phyloP scores from a whole-genome alignment of 2,113 vertebrate genomes.

The Entelurus aequoreus region DNA sequence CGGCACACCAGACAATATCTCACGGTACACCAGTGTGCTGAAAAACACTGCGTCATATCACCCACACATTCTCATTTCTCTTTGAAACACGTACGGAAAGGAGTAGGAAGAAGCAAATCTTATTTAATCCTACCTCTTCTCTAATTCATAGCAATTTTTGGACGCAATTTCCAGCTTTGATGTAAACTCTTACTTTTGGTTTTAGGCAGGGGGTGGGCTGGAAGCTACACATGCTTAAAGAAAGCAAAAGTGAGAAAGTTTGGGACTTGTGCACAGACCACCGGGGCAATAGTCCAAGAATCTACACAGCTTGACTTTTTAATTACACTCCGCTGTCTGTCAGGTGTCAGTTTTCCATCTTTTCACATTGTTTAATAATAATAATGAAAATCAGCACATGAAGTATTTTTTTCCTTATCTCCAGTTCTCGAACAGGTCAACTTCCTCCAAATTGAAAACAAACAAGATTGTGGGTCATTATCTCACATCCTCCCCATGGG shows the following conservation, averaged over 20 bases:
- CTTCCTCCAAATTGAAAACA: slow-evolving; percentile 34
- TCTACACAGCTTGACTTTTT: background rate
- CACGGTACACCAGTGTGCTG: too few relatives aligned
- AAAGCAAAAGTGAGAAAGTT: slow-evolving; percentile 40
- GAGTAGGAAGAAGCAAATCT: too few relatives aligned
- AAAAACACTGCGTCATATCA: too few relatives aligned
- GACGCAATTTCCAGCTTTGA: too few relatives aligned
- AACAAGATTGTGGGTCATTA: slow-evolving; percentile 28
- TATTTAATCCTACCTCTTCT: too few relatives aligned
- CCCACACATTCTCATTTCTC: too few relatives aligned
- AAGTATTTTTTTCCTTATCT: slow-evolving; percentile 47
- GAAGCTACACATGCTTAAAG: slow-evolving; percentile 11
- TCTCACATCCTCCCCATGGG: slow-evolving; percentile 37
- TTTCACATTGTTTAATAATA: slow-evolving; percentile 19
- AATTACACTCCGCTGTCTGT: slow-evolving; percentile 2
- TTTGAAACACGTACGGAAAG: too few relatives aligned
- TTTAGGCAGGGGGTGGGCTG: slow-evolving; percentile 3
- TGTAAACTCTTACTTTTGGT: background rate
- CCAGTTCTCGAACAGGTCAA: slow-evolving; percentile 22
- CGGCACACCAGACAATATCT: too few relatives aligned
- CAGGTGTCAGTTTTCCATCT: slow-evolving; percentile 11
- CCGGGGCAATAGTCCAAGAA: background rate
- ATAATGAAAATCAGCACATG: slow-evolving; percentile 23
- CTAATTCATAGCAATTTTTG: too few relatives aligned
- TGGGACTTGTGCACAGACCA: slow-evolving; percentile 20